Conservation (phyloP, 2,113 vertebrate genomes). For the Brachypteracias leptosomus region DNA sequence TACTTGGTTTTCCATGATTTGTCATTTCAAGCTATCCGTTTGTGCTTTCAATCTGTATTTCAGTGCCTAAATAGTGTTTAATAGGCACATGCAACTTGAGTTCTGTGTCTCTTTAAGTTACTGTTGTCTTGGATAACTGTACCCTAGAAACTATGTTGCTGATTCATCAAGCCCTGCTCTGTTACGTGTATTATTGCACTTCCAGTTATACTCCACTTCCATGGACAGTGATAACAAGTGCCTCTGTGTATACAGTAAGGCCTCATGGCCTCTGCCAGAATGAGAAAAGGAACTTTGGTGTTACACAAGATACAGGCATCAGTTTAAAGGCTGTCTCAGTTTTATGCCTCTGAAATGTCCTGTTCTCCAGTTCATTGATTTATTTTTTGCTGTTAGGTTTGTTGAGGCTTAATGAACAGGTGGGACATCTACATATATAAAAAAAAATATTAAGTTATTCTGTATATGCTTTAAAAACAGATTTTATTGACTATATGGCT, state of each 20-base stretch:
- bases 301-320: not conserved
- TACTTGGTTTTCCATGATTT: not conserved
- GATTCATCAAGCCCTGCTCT: not conserved
- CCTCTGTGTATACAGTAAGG: not conserved
- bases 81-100: not conserved
- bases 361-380: not conserved
- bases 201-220: rapidly evolving
- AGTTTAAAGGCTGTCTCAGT: not conserved
- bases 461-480: not conserved
- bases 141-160: rapidly evolving
- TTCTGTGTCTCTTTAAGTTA: not conserved
- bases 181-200: rapidly evolving
- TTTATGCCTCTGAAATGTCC: not conserved
- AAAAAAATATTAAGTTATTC: not conserved
- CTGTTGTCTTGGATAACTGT: not conserved
- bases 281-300: not conserved
- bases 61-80: not conserved
- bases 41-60: not conserved
- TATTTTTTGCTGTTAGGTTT: not conserved
- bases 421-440: not conserved
- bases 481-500: not conserved
- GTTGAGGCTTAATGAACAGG: not conserved
- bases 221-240: not conserved
- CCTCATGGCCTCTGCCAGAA: not conserved
- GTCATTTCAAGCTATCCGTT: not conserved